Conservation (phyloP, 1,140 invertebrate genomes). For the Drosophila paulistorum region DNA sequence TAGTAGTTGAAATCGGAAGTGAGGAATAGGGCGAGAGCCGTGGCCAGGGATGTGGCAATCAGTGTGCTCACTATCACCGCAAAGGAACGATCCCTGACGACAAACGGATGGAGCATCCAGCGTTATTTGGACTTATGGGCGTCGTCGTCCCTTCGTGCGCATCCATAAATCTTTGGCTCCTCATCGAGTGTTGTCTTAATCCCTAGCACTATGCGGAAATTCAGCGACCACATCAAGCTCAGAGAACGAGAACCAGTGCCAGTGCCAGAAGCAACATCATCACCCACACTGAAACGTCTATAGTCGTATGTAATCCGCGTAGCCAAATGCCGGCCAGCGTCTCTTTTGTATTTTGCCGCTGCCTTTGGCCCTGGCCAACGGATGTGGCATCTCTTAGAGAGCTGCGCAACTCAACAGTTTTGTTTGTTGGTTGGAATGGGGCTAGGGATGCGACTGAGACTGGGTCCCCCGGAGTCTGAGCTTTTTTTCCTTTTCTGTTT, state of each 20-base stretch:
- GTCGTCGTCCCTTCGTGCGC: conserved; percentile 17
- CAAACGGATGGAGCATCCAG: background rate
- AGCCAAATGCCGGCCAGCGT: conserved; percentile 5
- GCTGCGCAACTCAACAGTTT: conserved; percentile 20
- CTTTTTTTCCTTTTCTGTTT: background rate
- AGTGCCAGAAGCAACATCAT: background rate
- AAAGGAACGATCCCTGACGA: background rate
- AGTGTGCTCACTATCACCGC: background rate
- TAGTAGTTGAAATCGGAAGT: background rate
- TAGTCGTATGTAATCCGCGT: conserved; percentile 3
- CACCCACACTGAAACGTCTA: background rate
- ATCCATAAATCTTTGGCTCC: conserved; percentile 29
- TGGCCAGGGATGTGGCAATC: background rate
- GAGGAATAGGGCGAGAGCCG: too few species aligned
- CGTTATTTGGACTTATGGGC: background rate
- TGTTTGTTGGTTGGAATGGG: background rate
- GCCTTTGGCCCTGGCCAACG: conserved; percentile 13
- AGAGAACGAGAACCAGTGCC: background rate
- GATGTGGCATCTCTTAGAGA: conserved; percentile 10
- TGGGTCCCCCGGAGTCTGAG: background rate
- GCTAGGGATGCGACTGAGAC: too few species aligned
- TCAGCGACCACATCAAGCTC: conserved; percentile 8
- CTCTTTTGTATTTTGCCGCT: conserved; percentile 3
- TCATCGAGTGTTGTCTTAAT: conserved; percentile 23
- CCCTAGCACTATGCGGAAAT: conserved; percentile 18